Conservation (phyloP, 1,140 invertebrate genomes). For the Trachelipus rathkii region DNA sequence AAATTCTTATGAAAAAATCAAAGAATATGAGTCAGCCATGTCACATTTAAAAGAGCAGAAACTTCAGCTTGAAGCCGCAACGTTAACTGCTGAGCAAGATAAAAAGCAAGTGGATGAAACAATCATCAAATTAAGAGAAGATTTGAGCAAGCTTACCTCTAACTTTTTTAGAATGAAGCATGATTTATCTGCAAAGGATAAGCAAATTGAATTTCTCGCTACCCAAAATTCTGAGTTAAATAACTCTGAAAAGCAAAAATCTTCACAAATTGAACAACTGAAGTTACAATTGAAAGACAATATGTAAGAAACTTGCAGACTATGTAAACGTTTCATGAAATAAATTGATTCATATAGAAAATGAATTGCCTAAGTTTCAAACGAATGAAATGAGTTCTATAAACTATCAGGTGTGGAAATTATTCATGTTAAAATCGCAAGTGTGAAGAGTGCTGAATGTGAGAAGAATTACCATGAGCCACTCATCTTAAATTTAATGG, state of each 20-base stretch:
- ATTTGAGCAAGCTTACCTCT: slow-evolving; percentile 35
- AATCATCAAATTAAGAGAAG: slow-evolving; percentile 35
- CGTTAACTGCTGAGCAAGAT: slow-evolving; percentile 26
- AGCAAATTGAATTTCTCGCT: slow-evolving; percentile 26
- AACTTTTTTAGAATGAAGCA: slow-evolving; percentile 40
- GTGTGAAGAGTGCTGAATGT: slow-evolving; percentile 20
- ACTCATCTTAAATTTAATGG: slow-evolving; percentile 21
- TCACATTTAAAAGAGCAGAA: slow-evolving; percentile 34
- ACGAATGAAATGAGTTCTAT: not conserved
- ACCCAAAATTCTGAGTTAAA: slow-evolving; percentile 16
- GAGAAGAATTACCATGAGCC: slow-evolving; percentile 29
- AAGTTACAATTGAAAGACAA: slow-evolving; percentile 18
- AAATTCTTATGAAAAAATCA: slow-evolving; percentile 22
- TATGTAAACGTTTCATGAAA: slow-evolving; percentile 10
- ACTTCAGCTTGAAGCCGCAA: slow-evolving; percentile 27
- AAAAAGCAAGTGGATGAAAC: slow-evolving; percentile 41
- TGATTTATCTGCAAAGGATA: slow-evolving; percentile 37
- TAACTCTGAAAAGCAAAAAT: not conserved
- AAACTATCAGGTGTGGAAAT: slow-evolving; percentile 27
- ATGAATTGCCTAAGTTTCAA: not conserved
- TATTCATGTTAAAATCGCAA: not conserved
- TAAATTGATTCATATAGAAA: too few relatives aligned
- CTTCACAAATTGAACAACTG: slow-evolving; percentile 27
- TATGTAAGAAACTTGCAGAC: slow-evolving; percentile 25
- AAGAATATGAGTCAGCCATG: slow-evolving; percentile 17